These are phyloP conservation scores for Brenthis ino DNA, from an alignment of 2,888 invertebrate species.

Conservation along the genomic window DNA sequence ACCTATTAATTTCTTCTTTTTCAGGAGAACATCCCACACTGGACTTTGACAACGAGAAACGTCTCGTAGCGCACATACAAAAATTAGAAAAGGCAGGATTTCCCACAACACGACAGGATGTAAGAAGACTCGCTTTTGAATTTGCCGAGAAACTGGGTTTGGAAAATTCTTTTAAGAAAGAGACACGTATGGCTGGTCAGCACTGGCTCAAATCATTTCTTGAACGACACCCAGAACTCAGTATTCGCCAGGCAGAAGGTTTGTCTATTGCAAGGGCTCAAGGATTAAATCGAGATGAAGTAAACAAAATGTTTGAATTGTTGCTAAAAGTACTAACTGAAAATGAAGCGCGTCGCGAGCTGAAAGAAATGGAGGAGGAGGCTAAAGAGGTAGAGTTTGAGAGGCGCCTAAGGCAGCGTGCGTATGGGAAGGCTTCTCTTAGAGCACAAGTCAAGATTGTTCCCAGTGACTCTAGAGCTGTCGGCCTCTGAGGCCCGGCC, in stretches of 20 bases:
- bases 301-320: conserved; percentile 42
- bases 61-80: too few species aligned
- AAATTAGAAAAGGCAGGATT: too few species aligned
- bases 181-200: conserved; percentile 43
- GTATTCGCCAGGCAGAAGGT: conserved; percentile 46
- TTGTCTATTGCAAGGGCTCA: conserved; percentile 44
- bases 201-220: conserved; percentile 45
- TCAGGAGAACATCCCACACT: conserved; percentile 27
- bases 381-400: too few species aligned
- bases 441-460: too few species aligned
- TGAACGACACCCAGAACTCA: conserved; percentile 41
- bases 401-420: too few species aligned
- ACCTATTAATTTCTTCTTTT: conserved; percentile 37
- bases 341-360: conserved; percentile 33
- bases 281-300: conserved; percentile 43
- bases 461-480: too few species aligned
- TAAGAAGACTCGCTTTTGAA: conserved; percentile 35
- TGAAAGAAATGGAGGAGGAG: too few species aligned
- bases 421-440: too few species aligned
- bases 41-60: too few species aligned
- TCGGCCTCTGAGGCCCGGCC: too few species aligned
- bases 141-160: conserved; percentile 43
- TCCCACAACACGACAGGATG: too few species aligned
- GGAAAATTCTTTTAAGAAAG: conserved; percentile 44
- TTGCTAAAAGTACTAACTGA: conserved; percentile 39